These are phyloP conservation scores for Ariolimax columbianus DNA, from an alignment of 2,888 invertebrate genomes.

Conservation along the genomic window DNA sequence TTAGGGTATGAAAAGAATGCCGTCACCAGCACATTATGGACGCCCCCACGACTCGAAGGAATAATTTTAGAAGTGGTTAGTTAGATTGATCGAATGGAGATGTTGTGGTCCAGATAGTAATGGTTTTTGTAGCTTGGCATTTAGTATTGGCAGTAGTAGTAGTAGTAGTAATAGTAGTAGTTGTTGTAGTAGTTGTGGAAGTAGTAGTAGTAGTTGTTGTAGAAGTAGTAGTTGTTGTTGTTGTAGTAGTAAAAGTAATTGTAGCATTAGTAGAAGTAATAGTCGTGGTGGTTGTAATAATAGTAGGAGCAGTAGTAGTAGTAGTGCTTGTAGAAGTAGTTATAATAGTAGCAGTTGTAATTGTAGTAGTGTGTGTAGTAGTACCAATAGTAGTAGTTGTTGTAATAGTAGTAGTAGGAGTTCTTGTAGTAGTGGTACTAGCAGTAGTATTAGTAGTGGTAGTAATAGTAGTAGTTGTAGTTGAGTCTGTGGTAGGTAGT, in stretches of 20 bases:
- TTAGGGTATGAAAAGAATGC: neutral
- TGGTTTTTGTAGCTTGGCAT: neutral
- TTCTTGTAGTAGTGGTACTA: conserved; percentile 23
- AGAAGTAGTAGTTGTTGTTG: conserved; percentile 36
- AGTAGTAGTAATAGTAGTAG: neutral
- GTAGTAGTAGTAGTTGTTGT: conserved; percentile 21
- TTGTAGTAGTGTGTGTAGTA: too few species aligned
- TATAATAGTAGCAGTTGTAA: neutral
- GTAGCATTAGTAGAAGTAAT: conserved; percentile 29
- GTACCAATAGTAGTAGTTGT: neutral
- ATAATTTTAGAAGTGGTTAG: neutral
- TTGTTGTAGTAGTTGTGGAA: neutral
- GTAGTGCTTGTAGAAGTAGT: neutral
- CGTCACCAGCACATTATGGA: neutral
- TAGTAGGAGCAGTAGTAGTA: neutral
- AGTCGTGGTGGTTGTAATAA: conserved; percentile 9
- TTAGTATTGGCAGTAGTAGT: neutral
- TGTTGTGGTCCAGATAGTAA: neutral
- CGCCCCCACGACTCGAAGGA: neutral
- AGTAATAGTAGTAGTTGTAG: neutral
- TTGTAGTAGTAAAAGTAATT: conserved; percentile 8
- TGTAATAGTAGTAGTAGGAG: neutral
- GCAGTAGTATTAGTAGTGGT: conserved; percentile 16
- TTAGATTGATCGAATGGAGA: neutral
- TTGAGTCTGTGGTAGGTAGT: neutral